Evolutionary conservation across 2,113 vertebrate species (phyloP), one percentile per base, ranked within the genome.

Genomic region (Heterochromis multidens): DNA sequence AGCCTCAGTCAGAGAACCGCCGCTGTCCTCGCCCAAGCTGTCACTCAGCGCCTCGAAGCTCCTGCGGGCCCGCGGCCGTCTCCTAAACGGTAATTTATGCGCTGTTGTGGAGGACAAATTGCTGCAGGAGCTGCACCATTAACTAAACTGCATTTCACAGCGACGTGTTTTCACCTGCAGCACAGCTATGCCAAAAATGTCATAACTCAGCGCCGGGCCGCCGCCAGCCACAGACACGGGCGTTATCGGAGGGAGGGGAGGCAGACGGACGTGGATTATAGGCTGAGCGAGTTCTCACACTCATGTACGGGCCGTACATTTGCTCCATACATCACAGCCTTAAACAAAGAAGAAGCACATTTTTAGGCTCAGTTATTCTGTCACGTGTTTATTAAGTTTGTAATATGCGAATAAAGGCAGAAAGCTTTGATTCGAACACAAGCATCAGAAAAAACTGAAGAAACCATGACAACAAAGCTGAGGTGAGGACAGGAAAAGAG

Each of bases 101-200:
- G 84, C 87, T 91, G 84, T 88, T 92, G 90, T 87, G 85, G 70
- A 85, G 90, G 91, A 95, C 95, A 95, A 89, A 95, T 90, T 94
- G 92, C 95, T 93, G 65, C 91, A 93, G 94, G 94, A 94, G 90
- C 9, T 86, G 89, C 54, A 89, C 77, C 87, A 93, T 93, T 93
- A 95, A 62, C 92, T 91, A 90, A 93, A 93, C 84, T 86, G 89
- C 80, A 63, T 90, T 86, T 92, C 82, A 86, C 80, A 82, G 82
- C 65, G 72, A 80, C 95, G 58, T 95, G 95, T 96, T 95, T 95
- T 91, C 94, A 95, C 95, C 93, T 96, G 96, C 92, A 93, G 82
- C 76, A 9, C 83, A 94, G 83, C 92, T 93, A 95, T 95, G 93
- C 87, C 89, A 95, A 91, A 92, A 94, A 96, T 96, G 94, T 89